These are phyloP conservation scores for Upupa epops DNA, from an alignment of 2,113 vertebrate species.

Conservation along the genomic window DNA sequence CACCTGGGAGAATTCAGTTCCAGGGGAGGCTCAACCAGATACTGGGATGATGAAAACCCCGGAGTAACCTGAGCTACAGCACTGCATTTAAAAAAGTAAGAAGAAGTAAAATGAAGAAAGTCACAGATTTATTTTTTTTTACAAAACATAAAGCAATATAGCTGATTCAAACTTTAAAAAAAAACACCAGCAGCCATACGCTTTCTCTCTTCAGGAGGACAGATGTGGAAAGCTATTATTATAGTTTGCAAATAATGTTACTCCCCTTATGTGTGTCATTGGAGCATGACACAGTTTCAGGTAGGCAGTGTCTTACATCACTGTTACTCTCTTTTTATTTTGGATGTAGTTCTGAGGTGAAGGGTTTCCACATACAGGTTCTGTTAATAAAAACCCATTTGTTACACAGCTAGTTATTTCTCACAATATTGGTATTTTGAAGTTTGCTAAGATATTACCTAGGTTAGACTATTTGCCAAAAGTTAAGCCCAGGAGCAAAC, in stretches of 20 bases:
- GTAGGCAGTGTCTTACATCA: background rate
- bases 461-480: background rate
- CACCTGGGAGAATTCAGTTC: slow-evolving; percentile 33
- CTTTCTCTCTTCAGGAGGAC: slow-evolving; percentile 34
- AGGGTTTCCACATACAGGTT: background rate
- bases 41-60: background rate
- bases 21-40: slow-evolving; percentile 7
- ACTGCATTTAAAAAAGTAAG: background rate
- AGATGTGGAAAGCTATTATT: slow-evolving; percentile 60
- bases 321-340: background rate
- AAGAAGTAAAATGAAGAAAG: background rate
- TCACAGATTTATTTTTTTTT: background rate
- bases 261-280: slow-evolving; percentile 16
- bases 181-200: slow-evolving; percentile 23
- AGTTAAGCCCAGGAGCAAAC: background rate
- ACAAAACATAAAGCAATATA: background rate
- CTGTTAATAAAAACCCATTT: slow-evolving; percentile 4
- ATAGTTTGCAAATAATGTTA: slow-evolving; percentile 63
- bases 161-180: slow-evolving; percentile 15
- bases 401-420: background rate
- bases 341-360: background rate
- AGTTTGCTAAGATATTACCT: background rate
- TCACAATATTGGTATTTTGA: background rate
- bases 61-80: background rate
- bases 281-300: slow-evolving; percentile 11